Evolutionary conservation across 2,113 vertebrate species (phyloP).

Genomic region (Platichthys flesus): DNA sequence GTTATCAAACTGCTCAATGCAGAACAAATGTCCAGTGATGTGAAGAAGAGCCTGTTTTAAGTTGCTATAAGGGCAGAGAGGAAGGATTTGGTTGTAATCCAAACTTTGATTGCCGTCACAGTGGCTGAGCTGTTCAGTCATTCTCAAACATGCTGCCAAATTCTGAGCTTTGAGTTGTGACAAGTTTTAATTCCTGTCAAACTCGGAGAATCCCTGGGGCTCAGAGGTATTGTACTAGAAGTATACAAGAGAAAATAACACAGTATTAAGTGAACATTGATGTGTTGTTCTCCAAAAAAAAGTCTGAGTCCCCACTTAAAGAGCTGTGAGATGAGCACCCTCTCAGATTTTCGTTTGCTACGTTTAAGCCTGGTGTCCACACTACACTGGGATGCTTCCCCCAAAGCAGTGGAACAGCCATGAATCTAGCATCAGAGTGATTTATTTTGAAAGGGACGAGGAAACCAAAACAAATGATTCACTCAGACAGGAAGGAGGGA

Average conservation of each 20-base stretch:
- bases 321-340: no score
- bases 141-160: constrained; percentile 8
- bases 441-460: constrained; percentile 46
- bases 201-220: neutral
- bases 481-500: constrained; percentile 57
- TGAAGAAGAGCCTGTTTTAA: neutral
- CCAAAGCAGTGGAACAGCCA: neutral
- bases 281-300: neutral
- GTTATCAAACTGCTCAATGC: neutral
- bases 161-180: neutral
- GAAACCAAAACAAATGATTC: constrained; percentile 59
- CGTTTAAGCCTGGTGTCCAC: no score
- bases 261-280: no score
- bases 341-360: no score
- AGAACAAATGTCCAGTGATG: neutral
- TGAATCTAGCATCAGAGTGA: constrained; percentile 5
- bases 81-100: constrained; percentile 15
- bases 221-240: neutral
- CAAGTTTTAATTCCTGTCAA: constrained; percentile 1
- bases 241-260: neutral
- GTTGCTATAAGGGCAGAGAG: neutral
- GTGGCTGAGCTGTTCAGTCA: constrained; percentile 10
- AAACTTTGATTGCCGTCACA: constrained; percentile 31
- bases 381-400: neutral
- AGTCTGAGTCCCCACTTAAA: no score